These are phyloP conservation scores for Busseola fusca DNA, from an alignment of 2,888 invertebrate species.

Conservation along the genomic window DNA sequence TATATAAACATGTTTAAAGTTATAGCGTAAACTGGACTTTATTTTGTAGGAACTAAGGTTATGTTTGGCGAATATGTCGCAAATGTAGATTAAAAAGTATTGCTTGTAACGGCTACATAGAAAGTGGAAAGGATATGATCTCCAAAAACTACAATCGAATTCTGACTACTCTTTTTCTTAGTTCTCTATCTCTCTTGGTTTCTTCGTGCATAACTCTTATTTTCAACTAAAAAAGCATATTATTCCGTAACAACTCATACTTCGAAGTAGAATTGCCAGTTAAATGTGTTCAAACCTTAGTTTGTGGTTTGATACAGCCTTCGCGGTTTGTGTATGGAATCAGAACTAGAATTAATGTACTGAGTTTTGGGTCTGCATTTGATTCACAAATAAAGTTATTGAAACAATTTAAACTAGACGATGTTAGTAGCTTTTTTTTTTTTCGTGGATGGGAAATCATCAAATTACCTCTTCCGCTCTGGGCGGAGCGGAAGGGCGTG, in stretches of 20 bases:
- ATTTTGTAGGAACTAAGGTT: no score
- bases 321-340: conserved; percentile 43
- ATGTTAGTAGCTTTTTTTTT: background rate
- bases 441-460: no score
- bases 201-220: no score
- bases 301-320: conserved; percentile 42
- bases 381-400: conserved; percentile 1
- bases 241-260: conserved; percentile 2
- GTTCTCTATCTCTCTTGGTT: background rate
- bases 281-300: conserved; percentile 19
- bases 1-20: no score
- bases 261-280: background rate
- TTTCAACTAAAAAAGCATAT: background rate
- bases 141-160: background rate
- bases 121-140: background rate
- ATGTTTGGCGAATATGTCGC: no score
- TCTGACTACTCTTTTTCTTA: background rate
- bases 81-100: no score
- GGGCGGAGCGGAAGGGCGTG: no score
- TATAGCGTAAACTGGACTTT: no score
- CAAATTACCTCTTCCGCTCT: no score
- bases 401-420: conserved; percentile 20
- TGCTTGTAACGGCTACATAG: background rate
- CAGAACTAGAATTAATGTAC: conserved; percentile 8
- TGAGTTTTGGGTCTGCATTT: conserved; percentile 4